Conservation (phyloP, 1,140 invertebrate species). For the Dreissena rostriformis region DNA sequence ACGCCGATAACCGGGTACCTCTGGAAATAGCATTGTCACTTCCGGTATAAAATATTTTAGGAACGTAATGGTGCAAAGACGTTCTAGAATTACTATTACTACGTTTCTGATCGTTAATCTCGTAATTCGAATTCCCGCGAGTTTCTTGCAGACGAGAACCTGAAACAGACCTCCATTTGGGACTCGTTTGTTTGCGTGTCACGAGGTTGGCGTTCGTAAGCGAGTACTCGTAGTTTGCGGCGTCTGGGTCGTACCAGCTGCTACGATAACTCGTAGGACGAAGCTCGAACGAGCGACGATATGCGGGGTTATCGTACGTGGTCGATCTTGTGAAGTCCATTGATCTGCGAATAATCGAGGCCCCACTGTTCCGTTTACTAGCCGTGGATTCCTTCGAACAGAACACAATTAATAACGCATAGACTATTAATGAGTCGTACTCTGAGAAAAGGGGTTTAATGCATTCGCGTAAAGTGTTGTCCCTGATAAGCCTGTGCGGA, state of each 20-base stretch:
- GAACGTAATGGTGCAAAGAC: constrained; percentile 22
- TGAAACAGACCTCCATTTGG: constrained; percentile 31
- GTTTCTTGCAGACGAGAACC: constrained; percentile 17
- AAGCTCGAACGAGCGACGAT: constrained; percentile 37
- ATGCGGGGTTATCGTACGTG: constrained; percentile 34
- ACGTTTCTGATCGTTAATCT: background rate
- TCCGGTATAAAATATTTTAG: constrained; percentile 14
- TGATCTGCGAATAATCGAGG: constrained; percentile 33
- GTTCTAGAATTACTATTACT: constrained; percentile 14
- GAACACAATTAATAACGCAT: too few species aligned
- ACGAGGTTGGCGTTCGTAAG: constrained; percentile 39
- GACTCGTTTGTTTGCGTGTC: background rate
- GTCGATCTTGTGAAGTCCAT: constrained; percentile 24
- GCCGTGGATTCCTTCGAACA: constrained; percentile 1
- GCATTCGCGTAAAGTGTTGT: too few species aligned
- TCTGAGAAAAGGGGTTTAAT: too few species aligned
- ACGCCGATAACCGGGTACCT: background rate
- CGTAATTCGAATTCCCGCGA: background rate
- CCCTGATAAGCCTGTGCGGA: too few species aligned
- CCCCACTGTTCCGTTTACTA: constrained; percentile 10
- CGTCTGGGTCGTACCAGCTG: constrained; percentile 48
- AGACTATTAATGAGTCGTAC: too few species aligned
- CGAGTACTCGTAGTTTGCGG: constrained; percentile 25
- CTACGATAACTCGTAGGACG: constrained; percentile 13
- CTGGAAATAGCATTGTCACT: constrained; percentile 6